Conservation (phyloP, 2,797 vertebrate genomes). For the Natrix natrix region DNA sequence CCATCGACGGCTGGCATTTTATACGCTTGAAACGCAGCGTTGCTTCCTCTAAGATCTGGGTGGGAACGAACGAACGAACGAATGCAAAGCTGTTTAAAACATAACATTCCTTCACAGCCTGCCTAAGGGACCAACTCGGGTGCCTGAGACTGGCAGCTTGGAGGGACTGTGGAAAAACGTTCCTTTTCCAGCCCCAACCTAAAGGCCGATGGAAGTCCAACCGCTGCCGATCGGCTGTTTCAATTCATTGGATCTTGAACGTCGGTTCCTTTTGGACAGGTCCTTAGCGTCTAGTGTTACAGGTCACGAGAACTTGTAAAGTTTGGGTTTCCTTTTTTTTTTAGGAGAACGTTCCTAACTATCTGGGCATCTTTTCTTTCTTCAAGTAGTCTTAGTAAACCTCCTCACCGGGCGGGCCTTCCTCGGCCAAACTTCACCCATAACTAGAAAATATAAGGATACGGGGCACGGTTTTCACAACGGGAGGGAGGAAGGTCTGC, state of each 20-base stretch:
- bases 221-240: neutral
- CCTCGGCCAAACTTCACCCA: neutral
- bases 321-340: neutral
- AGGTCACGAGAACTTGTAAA: neutral
- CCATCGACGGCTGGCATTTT: neutral
- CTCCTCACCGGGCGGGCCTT: conserved; percentile 23
- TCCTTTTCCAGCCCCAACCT: conserved; percentile 42
- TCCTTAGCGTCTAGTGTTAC: neutral
- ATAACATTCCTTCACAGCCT: conserved; percentile 21
- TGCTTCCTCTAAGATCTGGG: neutral
- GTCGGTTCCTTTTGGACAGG: neutral
- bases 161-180: conserved; percentile 29
- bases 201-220: neutral
- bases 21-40: neutral
- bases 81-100: neutral
- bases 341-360: neutral
- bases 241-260: neutral
- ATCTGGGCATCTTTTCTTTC: neutral
- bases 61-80: conserved; percentile 23
- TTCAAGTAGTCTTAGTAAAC: neutral
- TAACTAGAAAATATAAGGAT: neutral
- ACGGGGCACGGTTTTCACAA: conserved; percentile 40
- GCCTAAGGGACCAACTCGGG: neutral
- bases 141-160: conserved; percentile 44
- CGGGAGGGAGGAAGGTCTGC: conserved; percentile 19